These are phyloP conservation scores for Stictocephala bisonia DNA, from an alignment of 2,888 invertebrate species.

Conservation along the genomic window DNA sequence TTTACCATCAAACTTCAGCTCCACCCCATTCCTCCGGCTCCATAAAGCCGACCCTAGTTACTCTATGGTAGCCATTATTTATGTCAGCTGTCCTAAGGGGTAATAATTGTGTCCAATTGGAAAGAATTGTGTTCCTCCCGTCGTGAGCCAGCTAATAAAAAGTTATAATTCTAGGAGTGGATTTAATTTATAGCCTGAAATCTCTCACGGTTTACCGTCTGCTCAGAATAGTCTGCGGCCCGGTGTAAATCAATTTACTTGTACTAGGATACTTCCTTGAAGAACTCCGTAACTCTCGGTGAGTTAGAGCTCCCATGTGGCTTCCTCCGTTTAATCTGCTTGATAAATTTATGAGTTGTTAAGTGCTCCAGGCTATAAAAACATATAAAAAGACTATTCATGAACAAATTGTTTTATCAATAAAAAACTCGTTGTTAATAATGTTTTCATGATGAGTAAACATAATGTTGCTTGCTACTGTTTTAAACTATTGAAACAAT, in stretches of 20 bases:
- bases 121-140: slow-evolving; percentile 43
- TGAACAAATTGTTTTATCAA: too few species aligned
- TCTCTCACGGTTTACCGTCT: slow-evolving; percentile 3
- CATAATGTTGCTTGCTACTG: too few species aligned
- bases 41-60: slow-evolving; percentile 33
- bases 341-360: too few species aligned
- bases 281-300: neutral
- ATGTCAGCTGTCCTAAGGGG: slow-evolving; percentile 39
- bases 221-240: neutral
- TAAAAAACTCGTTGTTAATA: too few species aligned
- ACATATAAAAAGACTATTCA: too few species aligned
- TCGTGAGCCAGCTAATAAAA: slow-evolving; percentile 44
- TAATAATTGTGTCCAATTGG: slow-evolving; percentile 47
- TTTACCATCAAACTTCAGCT: slow-evolving; percentile 22
- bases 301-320: neutral
- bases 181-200: slow-evolving; percentile 43
- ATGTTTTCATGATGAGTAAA: too few species aligned
- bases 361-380: too few species aligned
- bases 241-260: neutral
- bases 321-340: too few species aligned
- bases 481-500: too few species aligned
- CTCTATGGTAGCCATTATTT: slow-evolving; percentile 43
- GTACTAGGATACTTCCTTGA: neutral
- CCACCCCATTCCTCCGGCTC: slow-evolving; percentile 15
- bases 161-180: slow-evolving; percentile 46